These are phyloP conservation scores for Agapornis roseicollis DNA, from an alignment of 2,113 vertebrate genomes.

Conservation along the genomic window DNA sequence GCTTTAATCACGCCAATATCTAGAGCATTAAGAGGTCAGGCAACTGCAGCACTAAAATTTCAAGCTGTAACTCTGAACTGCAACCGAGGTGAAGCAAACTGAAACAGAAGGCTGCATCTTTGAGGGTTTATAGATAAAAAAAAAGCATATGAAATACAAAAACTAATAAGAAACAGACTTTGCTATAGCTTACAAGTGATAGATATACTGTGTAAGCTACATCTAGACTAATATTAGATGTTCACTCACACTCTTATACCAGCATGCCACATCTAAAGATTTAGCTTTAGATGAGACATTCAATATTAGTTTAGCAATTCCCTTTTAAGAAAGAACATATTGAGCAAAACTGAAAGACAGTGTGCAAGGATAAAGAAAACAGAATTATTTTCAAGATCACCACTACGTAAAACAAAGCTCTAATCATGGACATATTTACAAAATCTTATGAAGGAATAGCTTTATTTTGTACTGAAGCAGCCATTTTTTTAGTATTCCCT, in stretches of 20 bases:
- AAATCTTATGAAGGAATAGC: neutral
- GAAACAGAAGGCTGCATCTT: neutral
- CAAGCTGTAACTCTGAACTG: neutral
- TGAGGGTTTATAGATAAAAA: neutral
- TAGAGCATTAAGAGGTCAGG: neutral
- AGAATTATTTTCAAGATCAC: neutral
- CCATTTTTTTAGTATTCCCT: neutral
- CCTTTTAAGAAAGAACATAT: neutral
- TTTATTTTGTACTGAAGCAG: neutral
- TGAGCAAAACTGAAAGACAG: neutral
- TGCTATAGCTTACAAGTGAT: neutral
- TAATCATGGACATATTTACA: neutral
- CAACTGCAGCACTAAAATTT: neutral
- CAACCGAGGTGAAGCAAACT: neutral
- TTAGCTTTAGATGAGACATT: neutral
- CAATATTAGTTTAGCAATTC: neutral
- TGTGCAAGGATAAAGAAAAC: neutral
- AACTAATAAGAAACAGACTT: neutral
- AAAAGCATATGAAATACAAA: neutral
- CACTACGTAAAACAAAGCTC: neutral
- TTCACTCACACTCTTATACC: neutral
- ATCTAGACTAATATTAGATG: neutral
- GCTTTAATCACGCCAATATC: neutral
- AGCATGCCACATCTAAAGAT: neutral
- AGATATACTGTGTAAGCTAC: neutral